Evolutionary conservation across 2,888 invertebrate genomes (phyloP), one percentile per base, ranked within the genome.

Genomic region (Meteorus cinctellus): DNA sequence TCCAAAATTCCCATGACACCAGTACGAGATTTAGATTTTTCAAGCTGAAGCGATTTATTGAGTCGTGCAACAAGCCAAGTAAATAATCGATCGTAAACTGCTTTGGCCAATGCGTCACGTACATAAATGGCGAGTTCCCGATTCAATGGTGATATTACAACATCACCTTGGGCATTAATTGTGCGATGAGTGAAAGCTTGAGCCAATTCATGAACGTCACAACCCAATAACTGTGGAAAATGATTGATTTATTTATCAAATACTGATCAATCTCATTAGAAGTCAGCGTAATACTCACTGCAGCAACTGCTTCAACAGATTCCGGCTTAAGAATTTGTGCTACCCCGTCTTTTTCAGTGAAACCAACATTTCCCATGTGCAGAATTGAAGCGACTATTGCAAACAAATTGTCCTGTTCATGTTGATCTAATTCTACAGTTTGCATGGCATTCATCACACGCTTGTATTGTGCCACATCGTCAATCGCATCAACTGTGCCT

Each of bases 11-110:
- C 97, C 90, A 97, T 96, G 0, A 97, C 95, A 1, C 92, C 92
- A 29, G 93, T 94, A 0, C 91, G 90, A 5, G 91, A 91, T 24
- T 92, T 90, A 59, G 90, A 91, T 12, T 83, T 77, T 2, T 79
- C 34, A 0, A 94, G 92, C 74, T 94, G 92, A 31, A 97, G 90
- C 0, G 96, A 95, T 36, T 92, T 90, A 90, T 97, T 97, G 70
- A 97, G 91, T 80, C 95, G 92, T 51, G 92, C 91, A 14, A 97
- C 97, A 29, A 98, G 92, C 97, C 97, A 98, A 79, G 95, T 94
- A 90, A 98, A 98, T 80, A 97, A 92, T 71, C 97, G 93, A 86
- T 97, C 97, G 85, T 98, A 98, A 24, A 97, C 92, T 14, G 97
- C 97, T 88, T 98, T 98, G 41, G 97, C 95, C 6, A 97, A 91